These are phyloP conservation scores for Anaspis maculata DNA, from an alignment of 2,888 invertebrate species.

Conservation along the genomic window DNA sequence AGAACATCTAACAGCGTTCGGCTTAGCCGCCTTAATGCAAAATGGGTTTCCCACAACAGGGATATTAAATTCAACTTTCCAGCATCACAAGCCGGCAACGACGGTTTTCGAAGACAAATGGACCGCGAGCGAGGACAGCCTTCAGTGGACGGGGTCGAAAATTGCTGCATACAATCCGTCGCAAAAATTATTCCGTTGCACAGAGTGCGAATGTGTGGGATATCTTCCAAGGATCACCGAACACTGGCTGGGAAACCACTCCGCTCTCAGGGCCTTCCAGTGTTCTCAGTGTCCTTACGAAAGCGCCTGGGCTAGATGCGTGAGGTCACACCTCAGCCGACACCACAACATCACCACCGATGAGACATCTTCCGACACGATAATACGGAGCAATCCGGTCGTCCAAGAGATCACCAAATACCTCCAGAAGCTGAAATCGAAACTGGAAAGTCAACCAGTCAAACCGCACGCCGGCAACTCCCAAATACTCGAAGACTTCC, in stretches of 20 bases:
- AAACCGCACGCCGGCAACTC: conserved; percentile 30
- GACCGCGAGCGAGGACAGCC: conserved; percentile 62
- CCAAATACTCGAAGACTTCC: conserved; percentile 32
- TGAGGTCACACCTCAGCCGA: conserved; percentile 62
- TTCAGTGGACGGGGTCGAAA: conserved; percentile 70
- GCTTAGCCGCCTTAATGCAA: conserved; percentile 69
- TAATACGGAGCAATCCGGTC: conserved; percentile 64
- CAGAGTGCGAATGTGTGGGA: conserved; percentile 69
- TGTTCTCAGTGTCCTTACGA: conserved; percentile 65
- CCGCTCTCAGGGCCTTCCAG: conserved; percentile 55
- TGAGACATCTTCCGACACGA: conserved; percentile 47
- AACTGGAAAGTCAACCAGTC: conserved; percentile 45
- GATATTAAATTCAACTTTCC: conserved; percentile 54
- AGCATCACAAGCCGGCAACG: conserved; percentile 39
- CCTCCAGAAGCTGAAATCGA: conserved; percentile 58
- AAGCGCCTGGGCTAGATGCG: conserved; percentile 68
- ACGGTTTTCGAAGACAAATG: conserved; percentile 44
- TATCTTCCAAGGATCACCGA: conserved; percentile 66
- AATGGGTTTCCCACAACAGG: conserved; percentile 61
- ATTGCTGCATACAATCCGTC: conserved; percentile 72
- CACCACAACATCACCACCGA: conserved; percentile 63
- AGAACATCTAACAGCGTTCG: conserved; percentile 65
- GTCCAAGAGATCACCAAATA: conserved; percentile 66
- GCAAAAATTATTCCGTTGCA: conserved; percentile 66
- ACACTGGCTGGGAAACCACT: conserved; percentile 70